These are phyloP conservation scores for Caenorhabditis sp. DNA, from an alignment of 2,888 invertebrate species.

Conservation along the genomic window DNA sequence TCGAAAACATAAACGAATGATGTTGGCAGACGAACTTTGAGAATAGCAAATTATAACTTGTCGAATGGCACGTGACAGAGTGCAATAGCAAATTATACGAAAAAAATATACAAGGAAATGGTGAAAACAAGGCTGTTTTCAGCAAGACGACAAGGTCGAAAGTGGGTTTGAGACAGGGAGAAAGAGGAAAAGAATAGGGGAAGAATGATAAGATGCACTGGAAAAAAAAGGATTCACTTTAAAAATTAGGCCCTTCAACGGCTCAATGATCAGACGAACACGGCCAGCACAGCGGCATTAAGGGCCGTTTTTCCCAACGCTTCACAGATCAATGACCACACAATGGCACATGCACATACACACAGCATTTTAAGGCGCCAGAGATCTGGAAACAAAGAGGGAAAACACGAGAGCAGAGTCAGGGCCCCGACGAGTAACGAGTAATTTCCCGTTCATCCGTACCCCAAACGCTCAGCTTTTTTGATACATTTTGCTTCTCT, in stretches of 20 bases:
- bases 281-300: constrained; percentile 12
- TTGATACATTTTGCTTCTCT: constrained; percentile 10
- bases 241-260: constrained; percentile 13
- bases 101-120: constrained; percentile 2
- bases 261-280: constrained; percentile 46
- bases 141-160: not conserved
- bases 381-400: constrained; percentile 55
- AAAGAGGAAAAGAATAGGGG: not conserved
- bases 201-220: constrained; percentile 3
- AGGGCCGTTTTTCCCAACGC: constrained; percentile 41
- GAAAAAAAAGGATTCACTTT: not conserved
- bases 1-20: not conserved
- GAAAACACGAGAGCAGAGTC: constrained; percentile 31
- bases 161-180: not conserved
- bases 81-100: constrained; percentile 6
- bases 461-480: not conserved
- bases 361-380: constrained; percentile 48
- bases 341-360: constrained; percentile 58
- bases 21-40: constrained; percentile 9
- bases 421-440: constrained; percentile 7
- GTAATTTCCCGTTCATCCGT: constrained; percentile 38
- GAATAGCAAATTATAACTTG: constrained; percentile 40
- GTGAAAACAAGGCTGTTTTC: not conserved
- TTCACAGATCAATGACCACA: constrained; percentile 61
- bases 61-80: constrained; percentile 25